phyloP scores from a whole-genome alignment of 2,888 invertebrate species.

The Suillia variegata region DNA sequence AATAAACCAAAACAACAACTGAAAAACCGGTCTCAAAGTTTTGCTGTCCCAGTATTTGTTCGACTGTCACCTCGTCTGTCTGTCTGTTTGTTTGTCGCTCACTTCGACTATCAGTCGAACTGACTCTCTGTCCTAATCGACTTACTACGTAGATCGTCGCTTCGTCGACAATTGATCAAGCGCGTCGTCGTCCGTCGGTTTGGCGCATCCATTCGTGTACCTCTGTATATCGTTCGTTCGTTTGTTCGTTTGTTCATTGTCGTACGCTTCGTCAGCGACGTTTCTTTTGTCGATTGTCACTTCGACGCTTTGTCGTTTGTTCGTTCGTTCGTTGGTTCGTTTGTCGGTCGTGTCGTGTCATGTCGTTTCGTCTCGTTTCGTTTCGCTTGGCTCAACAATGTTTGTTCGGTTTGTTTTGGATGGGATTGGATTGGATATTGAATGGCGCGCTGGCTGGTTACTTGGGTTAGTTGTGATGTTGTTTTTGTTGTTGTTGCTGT shows the following conservation, averaged over 20 bases:
- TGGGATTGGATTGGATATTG: background rate
- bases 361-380: no score
- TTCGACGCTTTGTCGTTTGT: background rate
- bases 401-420: background rate
- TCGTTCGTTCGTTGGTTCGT: background rate
- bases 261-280: background rate
- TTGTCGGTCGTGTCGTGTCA: conserved; percentile 4
- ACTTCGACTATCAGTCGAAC: background rate
- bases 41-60: conserved; percentile 27
- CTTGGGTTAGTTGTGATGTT: no score
- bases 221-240: no score
- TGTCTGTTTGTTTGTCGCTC: background rate
- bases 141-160: background rate
- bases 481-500: background rate
- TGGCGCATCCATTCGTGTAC: no score
- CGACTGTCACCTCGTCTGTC: conserved; percentile 14
- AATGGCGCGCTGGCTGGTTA: no score
- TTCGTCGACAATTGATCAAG: conserved; percentile 16
- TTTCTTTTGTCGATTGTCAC: background rate
- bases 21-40: conserved; percentile 16
- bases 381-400: conserved; percentile 13
- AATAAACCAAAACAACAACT: conserved; percentile 8
- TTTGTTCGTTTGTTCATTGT: background rate
- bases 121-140: background rate
- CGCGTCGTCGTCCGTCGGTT: background rate